Conservation (phyloP, 2,888 invertebrate genomes). For the Trissoscelio sp. region DNA sequence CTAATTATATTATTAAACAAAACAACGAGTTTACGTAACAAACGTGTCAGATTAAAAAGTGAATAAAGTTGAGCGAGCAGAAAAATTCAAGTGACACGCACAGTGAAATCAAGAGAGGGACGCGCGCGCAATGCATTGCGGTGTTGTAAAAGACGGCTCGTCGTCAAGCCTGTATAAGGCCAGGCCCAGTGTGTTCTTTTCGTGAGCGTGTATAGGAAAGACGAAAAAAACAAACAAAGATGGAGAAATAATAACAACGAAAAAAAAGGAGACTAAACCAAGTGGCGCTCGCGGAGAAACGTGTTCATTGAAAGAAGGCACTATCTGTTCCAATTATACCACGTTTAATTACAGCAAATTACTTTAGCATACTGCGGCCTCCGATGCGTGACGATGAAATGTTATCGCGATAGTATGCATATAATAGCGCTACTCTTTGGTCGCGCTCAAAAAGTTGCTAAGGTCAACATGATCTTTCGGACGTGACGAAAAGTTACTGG, state of each 20-base stretch:
- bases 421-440: conserved; percentile 35
- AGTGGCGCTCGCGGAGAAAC: neutral
- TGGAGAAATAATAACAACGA: neutral
- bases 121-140: conserved; percentile 2
- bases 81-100: conserved; percentile 44
- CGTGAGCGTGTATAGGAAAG: conserved; percentile 1
- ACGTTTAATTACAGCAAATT: conserved; percentile 62
- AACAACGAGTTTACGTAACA: conserved; percentile 20
- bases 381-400: conserved; percentile 28
- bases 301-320: conserved; percentile 17
- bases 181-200: conserved; percentile 30
- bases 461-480: conserved; percentile 30
- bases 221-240: neutral
- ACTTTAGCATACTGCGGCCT: conserved; percentile 37
- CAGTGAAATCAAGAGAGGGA: conserved; percentile 31
- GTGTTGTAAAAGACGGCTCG: conserved; percentile 35
- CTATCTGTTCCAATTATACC: conserved; percentile 60
- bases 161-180: conserved; percentile 49
- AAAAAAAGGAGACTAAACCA: neutral
- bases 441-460: conserved; percentile 9
- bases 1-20: conserved; percentile 35
- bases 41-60: conserved; percentile 35
- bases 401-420: conserved; percentile 45
- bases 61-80: conserved; percentile 35
- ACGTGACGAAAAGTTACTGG: conserved; percentile 34